phyloP scores from a whole-genome alignment of 2,888 invertebrate genomes.

The Himalopsyche kuldschensis region DNA sequence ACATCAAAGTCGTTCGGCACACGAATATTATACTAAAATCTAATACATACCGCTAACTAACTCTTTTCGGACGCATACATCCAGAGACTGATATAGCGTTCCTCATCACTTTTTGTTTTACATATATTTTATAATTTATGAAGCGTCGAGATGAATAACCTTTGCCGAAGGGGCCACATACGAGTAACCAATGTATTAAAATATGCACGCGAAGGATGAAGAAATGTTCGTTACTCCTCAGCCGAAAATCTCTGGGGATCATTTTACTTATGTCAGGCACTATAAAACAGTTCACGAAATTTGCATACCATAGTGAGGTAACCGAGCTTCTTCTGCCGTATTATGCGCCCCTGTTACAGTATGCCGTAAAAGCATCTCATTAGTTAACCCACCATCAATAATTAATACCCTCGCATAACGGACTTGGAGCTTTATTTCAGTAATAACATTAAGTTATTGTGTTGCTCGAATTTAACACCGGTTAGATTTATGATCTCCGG shows the following conservation, averaged over 20 bases:
- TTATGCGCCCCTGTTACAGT: not conserved
- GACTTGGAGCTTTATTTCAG: too few species aligned
- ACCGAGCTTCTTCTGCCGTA: not conserved
- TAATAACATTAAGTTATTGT: too few species aligned
- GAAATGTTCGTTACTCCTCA: not conserved
- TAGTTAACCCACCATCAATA: not conserved
- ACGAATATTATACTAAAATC: too few species aligned
- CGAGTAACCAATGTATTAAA: not conserved
- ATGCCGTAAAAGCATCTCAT: not conserved
- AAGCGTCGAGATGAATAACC: too few species aligned
- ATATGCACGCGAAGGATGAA: not conserved
- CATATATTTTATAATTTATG: too few species aligned
- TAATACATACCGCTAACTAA: too few species aligned
- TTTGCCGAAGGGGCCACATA: not conserved
- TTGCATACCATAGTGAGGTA: not conserved
- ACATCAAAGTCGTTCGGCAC: too few species aligned
- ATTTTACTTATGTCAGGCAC: not conserved
- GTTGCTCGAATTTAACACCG: too few species aligned
- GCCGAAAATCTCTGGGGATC: not conserved
- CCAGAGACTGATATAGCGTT: too few species aligned
- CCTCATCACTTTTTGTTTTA: too few species aligned
- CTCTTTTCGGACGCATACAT: too few species aligned
- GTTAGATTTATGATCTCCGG: too few species aligned
- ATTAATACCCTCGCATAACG: not conserved
- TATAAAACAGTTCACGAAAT: not conserved